Evolutionary conservation across 2,797 vertebrate species (phyloP).

Genomic region (Oophaga sylvatica): DNA sequence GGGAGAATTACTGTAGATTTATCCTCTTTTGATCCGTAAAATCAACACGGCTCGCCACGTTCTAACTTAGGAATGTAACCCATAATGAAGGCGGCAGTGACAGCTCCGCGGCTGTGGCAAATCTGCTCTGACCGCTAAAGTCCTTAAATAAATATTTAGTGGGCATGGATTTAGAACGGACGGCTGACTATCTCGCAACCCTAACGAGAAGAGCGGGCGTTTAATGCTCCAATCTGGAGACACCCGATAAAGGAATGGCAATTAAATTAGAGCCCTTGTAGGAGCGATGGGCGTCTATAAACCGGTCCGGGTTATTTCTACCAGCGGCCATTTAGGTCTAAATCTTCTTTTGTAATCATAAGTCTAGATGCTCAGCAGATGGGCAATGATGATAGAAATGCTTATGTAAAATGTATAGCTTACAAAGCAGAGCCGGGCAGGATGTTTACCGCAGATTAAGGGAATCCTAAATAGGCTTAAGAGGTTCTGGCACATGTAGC

Average conservation of each 20-base stretch:
- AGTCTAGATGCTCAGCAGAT: constrained; percentile 1
- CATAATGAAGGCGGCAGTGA: constrained; percentile 18
- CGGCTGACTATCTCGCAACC: constrained; percentile 1
- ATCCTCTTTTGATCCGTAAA: constrained; percentile 26
- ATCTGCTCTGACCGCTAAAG: constrained; percentile 21
- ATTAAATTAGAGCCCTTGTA: neutral
- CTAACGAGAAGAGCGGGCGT: neutral
- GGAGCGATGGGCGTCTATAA: neutral
- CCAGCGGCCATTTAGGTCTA: neutral
- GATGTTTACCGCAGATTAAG: neutral
- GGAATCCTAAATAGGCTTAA: neutral
- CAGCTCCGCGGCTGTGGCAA: constrained; percentile 4
- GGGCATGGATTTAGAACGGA: constrained; percentile 28
- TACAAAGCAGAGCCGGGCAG: neutral
- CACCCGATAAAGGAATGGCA: neutral
- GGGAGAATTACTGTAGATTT: neutral
- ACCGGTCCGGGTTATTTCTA: neutral
- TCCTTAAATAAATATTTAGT: constrained; percentile 34
- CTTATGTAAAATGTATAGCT: neutral
- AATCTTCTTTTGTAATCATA: neutral
- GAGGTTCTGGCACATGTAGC: neutral
- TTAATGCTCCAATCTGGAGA: neutral
- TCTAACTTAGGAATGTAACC: constrained; percentile 8
- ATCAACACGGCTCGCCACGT: constrained; percentile 9
- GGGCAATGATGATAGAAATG: neutral